A percentile compares a stretch with the other conserved stretches of the same genome.
These are phyloP conservation scores for Invenusta paracnida DNA, from an alignment of 2,888 invertebrate species.

Conservation along the genomic window DNA sequence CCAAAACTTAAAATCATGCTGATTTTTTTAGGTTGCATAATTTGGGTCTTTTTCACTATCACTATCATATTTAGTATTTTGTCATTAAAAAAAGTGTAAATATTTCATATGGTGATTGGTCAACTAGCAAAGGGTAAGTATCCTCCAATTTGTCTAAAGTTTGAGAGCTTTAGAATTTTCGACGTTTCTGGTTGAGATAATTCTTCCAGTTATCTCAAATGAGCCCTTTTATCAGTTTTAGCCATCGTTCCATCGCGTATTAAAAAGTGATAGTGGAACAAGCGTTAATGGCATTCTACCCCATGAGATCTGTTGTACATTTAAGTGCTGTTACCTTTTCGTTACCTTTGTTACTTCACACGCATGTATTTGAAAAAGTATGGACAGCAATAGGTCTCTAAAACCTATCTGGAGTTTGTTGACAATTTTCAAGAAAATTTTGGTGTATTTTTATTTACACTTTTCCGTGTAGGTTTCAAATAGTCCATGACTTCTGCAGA, in stretches of 20 bases:
- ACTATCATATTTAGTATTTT: neutral
- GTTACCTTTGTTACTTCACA: neutral
- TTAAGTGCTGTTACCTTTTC: neutral
- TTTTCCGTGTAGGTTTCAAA: neutral
- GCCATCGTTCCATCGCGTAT: neutral
- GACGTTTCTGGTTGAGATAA: neutral
- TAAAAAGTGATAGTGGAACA: neutral
- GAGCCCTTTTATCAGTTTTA: neutral
- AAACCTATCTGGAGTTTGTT: neutral
- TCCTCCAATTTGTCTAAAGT: neutral
- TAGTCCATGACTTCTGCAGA: neutral
- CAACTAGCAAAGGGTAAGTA: neutral
- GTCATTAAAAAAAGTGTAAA: neutral
- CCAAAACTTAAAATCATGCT: neutral
- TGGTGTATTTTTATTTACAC: neutral
- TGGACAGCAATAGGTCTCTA: neutral
- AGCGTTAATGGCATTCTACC: neutral
- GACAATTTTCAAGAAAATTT: neutral
- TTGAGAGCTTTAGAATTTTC: too few species aligned
- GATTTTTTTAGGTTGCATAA: neutral
- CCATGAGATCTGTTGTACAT: neutral
- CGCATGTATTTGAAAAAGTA: neutral
- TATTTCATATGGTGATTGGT: neutral
- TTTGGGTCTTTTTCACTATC: neutral
- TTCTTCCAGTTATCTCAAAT: neutral